Conservation (phyloP, 2,797 vertebrate genomes). For the Peromyscus attwateri region DNA sequence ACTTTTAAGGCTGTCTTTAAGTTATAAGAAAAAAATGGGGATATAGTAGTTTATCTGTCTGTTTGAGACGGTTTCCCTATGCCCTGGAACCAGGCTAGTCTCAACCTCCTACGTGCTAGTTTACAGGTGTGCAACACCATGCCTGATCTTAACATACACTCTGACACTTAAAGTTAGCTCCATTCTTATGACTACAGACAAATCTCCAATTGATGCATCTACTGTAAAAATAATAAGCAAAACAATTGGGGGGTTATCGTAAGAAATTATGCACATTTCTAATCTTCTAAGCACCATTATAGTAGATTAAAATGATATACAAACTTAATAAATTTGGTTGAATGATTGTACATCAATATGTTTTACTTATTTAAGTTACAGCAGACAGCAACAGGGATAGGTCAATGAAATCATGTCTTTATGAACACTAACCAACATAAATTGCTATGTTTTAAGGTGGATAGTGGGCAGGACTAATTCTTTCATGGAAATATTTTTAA, state of each 20-base stretch:
- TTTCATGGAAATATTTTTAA: slow-evolving; percentile 35
- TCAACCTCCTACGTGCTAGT: not conserved
- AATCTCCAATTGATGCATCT: not conserved
- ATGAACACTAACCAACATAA: slow-evolving; percentile 12
- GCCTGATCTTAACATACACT: not conserved
- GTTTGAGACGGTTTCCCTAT: not conserved
- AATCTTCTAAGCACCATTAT: slow-evolving; percentile 38
- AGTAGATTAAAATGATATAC: slow-evolving; percentile 3
- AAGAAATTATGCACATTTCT: slow-evolving; percentile 5
- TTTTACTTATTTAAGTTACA: not conserved
- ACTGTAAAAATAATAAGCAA: not conserved
- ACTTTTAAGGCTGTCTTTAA: not conserved
- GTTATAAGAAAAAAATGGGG: not conserved
- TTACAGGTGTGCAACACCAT: not conserved
- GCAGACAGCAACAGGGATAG: not conserved
- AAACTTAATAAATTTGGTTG: slow-evolving; percentile 2
- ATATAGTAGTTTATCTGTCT: not conserved
- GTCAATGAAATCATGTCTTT: not conserved
- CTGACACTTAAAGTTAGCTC: not conserved
- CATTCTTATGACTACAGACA: not conserved
- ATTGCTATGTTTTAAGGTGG: not conserved
- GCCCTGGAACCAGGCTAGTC: not conserved
- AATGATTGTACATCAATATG: slow-evolving; percentile 6
- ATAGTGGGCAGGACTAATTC: not conserved
- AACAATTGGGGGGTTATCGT: not conserved